Percentiles rank a stretch among this genome's conserved stretches.
Conservation (phyloP, 2,888 invertebrate genomes). For the Andrena minutula region DNA sequence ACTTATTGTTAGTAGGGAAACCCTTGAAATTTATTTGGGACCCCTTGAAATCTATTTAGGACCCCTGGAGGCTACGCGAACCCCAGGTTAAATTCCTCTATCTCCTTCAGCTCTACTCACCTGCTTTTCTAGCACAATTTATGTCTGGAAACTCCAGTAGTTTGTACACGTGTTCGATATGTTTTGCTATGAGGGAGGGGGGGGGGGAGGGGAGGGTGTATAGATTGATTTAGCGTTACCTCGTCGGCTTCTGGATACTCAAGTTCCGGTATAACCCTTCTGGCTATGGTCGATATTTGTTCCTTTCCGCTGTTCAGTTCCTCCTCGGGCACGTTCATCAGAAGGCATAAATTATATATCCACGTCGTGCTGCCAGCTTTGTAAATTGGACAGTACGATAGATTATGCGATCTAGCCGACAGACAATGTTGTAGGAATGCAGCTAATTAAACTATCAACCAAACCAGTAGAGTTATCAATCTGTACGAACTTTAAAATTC, state of each 20-base stretch:
- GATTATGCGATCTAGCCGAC: conserved; percentile 78
- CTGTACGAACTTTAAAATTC: not conserved
- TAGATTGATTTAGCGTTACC: conserved; percentile 42
- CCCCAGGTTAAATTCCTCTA: no score
- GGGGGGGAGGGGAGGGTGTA: not conserved
- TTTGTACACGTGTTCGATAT: not conserved
- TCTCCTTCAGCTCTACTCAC: no score
- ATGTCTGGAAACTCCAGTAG: not conserved
- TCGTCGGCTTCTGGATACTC: conserved; percentile 83
- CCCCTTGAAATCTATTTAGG: no score
- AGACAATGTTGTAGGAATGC: conserved; percentile 28
- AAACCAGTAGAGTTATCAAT: conserved; percentile 1
- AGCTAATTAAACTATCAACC: conserved; percentile 13
- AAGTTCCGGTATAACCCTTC: conserved; percentile 79
- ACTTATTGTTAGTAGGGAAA: no score
- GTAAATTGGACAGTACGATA: conserved; percentile 86
- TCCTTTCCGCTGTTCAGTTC: conserved; percentile 79
- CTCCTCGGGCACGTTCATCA: conserved; percentile 82
- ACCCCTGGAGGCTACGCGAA: no score
- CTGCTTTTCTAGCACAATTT: no score
- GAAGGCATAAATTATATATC: conserved; percentile 85
- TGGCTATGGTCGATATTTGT: conserved; percentile 79
- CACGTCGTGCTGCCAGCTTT: conserved; percentile 86
- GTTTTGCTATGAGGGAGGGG: not conserved
- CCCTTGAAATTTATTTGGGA: no score